These are phyloP conservation scores for Dasysyrphus tricinctus DNA, from an alignment of 2,888 invertebrate genomes.

Conservation along the genomic window DNA sequence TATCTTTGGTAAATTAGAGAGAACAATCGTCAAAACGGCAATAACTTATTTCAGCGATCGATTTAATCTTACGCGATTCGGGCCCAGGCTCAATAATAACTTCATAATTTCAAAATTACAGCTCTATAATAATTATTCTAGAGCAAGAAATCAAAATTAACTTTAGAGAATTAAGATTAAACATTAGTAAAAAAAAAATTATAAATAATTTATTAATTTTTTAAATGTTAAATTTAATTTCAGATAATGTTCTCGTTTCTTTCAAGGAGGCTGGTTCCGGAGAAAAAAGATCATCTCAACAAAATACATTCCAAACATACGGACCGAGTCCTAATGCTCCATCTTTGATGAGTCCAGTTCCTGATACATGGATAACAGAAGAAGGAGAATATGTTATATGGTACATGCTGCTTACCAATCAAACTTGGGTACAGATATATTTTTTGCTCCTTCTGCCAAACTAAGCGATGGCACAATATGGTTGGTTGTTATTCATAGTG, in stretches of 20 bases:
- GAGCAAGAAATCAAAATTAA: no score
- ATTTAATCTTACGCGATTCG: no score
- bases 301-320: slow-evolving; percentile 86
- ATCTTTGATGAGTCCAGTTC: slow-evolving; percentile 90
- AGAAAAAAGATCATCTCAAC: slow-evolving; percentile 77
- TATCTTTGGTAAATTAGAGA: no score
- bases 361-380: slow-evolving; percentile 90
- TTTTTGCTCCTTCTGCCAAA: slow-evolving; percentile 93
- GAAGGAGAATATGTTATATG: slow-evolving; percentile 90
- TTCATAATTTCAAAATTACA: no score
- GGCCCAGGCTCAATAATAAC: no score
- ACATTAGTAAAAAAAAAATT: no score
- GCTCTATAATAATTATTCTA: no score
- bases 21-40: no score
- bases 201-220: not conserved
- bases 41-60: no score
- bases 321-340: slow-evolving; percentile 91
- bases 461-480: slow-evolving; percentile 96
- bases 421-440: slow-evolving; percentile 93
- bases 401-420: slow-evolving; percentile 95
- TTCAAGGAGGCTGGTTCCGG: slow-evolving; percentile 85
- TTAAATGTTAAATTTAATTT: slow-evolving; percentile 70
- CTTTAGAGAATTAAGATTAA: not conserved
- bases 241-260: slow-evolving; percentile 95
- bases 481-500: slow-evolving; percentile 92